Conservation (phyloP, 2,113 vertebrate genomes). For the Myodes glareolus region DNA sequence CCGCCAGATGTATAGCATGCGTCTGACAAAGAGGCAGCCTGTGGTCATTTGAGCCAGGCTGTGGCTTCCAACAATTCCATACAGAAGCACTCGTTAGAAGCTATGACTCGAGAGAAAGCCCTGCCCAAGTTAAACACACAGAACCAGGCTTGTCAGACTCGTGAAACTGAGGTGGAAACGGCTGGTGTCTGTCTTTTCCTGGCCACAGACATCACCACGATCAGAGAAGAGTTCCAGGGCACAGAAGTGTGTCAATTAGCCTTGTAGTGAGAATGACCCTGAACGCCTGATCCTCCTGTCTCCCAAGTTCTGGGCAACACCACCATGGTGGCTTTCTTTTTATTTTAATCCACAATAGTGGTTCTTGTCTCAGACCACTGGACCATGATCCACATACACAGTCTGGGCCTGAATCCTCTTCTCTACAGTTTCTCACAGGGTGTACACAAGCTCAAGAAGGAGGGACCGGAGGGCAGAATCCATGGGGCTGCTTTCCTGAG, state of each 20-base stretch:
- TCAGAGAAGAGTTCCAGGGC: not conserved
- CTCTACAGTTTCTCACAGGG: not conserved
- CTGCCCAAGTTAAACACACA: not conserved
- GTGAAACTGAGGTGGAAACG: not conserved
- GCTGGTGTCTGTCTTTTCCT: not conserved
- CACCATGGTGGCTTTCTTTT: not conserved
- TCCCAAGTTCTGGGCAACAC: not conserved
- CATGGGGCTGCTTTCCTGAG: not conserved
- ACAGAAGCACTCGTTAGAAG: too few species aligned
- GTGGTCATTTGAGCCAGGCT: conserved; percentile 58
- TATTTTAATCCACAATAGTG: not conserved
- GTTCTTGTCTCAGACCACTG: not conserved
- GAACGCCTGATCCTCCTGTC: not conserved
- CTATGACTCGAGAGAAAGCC: not conserved
- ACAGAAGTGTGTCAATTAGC: not conserved
- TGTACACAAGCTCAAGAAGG: not conserved
- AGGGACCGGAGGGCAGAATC: not conserved
- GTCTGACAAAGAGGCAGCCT: conserved; percentile 62
- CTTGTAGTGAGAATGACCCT: not conserved
- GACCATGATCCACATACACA: not conserved
- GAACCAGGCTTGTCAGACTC: not conserved
- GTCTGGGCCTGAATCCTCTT: not conserved
- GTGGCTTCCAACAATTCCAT: conserved; percentile 26
- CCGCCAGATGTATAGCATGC: conserved; percentile 43
- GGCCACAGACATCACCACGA: not conserved